Evolutionary conservation across 1,140 invertebrate genomes (phyloP).

Genomic region (Temnothorax nylanderi): DNA sequence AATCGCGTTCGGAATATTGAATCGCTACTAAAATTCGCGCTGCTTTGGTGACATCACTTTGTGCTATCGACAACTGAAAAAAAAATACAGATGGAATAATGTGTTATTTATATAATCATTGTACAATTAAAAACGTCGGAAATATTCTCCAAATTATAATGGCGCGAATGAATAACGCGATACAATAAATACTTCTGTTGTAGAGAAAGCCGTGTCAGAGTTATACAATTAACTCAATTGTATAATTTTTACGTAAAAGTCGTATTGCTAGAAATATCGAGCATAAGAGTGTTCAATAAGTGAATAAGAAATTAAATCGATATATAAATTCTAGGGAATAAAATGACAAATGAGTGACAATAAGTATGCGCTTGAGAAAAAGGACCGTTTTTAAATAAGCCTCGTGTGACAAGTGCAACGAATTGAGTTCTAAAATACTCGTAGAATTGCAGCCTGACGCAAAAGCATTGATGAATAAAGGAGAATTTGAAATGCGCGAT

Average conservation of each 20-base stretch:
- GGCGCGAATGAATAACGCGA: not conserved
- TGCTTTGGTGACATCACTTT: not conserved
- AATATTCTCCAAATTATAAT: not conserved
- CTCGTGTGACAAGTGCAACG: not conserved
- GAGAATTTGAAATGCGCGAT: conserved; percentile 17
- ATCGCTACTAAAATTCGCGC: conserved; percentile 1
- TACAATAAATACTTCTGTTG: not conserved
- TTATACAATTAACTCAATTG: not conserved
- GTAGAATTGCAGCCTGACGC: not conserved
- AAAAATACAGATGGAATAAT: not conserved
- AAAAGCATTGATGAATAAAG: not conserved
- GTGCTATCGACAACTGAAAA: not conserved
- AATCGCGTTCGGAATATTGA: not conserved
- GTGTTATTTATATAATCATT: not conserved
- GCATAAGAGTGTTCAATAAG: not conserved
- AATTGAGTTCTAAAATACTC: not conserved
- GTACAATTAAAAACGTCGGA: not conserved
- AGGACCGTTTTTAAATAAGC: not conserved
- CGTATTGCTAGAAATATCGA: not conserved
- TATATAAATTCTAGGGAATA: not conserved
- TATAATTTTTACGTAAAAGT: not conserved
- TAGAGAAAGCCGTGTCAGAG: not conserved
- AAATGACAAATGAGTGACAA: not conserved
- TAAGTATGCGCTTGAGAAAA: not conserved
- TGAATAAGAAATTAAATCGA: not conserved